phyloP scores from a whole-genome alignment of 2,888 invertebrate species.

The Steinernema hermaphroditum region DNA sequence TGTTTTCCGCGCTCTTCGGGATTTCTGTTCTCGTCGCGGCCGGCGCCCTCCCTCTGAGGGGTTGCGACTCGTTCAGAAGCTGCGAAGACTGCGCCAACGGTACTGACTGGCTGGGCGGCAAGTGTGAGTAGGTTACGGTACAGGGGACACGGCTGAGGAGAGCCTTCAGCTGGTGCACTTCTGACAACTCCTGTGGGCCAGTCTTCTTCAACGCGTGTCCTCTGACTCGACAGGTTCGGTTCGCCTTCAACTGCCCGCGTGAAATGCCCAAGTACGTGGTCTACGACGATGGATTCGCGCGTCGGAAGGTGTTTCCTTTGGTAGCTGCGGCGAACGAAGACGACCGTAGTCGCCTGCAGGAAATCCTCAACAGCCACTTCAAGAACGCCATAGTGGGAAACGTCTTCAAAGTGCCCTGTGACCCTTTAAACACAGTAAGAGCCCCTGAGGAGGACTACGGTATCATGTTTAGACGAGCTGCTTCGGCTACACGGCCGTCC shows the following conservation, averaged over 20 bases:
- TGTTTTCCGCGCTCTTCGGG: not conserved
- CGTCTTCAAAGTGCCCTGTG: not conserved
- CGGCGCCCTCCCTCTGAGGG: not conserved
- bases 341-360: not conserved
- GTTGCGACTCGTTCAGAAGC: not conserved
- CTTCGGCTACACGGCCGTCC: conserved; percentile 20
- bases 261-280: conserved; percentile 7
- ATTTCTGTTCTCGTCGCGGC: not conserved
- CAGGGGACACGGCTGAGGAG: not conserved
- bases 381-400: conserved; percentile 1
- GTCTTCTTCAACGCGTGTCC: conserved; percentile 16
- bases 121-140: conserved; percentile 26
- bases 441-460: too few species aligned
- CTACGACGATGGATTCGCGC: conserved; percentile 18
- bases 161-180: conserved; percentile 16
- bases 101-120: conserved; percentile 11
- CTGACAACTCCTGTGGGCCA: not conserved
- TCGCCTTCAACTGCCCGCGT: conserved; percentile 15
- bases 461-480: conserved; percentile 8
- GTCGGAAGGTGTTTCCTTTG: conserved; percentile 26
- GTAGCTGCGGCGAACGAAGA: not conserved
- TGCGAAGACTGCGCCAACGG: conserved; percentile 15
- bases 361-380: conserved; percentile 16
- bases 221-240: not conserved
- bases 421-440: not conserved